Base-by-base conservation (phyloP, 1,140 invertebrate species). In the Eurosta solidaginis region DNA sequence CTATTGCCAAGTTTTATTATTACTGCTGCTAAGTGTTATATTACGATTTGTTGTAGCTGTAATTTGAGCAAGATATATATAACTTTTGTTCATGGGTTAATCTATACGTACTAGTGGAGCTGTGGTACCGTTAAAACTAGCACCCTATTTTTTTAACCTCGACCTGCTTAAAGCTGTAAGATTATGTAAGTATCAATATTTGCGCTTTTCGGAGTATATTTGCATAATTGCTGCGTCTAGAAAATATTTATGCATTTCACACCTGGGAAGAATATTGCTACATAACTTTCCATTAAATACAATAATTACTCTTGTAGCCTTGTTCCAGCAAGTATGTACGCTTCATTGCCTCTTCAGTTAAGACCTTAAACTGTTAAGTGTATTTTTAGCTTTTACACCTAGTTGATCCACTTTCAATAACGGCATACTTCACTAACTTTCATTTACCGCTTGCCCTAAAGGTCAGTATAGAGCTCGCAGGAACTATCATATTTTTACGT, bases 1-100 rank as follows among this genome's bases (percentile, higher is more conserved):
- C 59, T 40, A 20, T n/a, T 40, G 59, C n/a, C 3, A n/a, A 17
- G 59, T 68, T 68, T 68, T 68, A 68, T 68, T 14, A 68, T 68
- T 68, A 68, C 40, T 68, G 22, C 33, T 7, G 59, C 7, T 68
- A 42, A 68, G 59, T 68, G 59, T 68, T 40, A n/a, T 1, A 68
- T 68, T 68, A 29, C 59, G 22, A 68, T 68, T 68, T 40, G 59
- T 9, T 68, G 59, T 40, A 17, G 40, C 59, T 20, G 50, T 54
- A 68, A 40, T 68, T 68, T 20, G 59, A 9, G 27, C 33, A n/a
- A 42, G 40, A 20, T 33, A 68, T 20, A 36, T 68, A 68, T 40
- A 33, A 29, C 2, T n/a, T 7, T 14, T 20, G 4, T 40, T 68
- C 59, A 40, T 14, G 14, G 59, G 36, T 40, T 1, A 68, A 10